Evolutionary conservation across 1,140 invertebrate species (phyloP), one percentile per base, ranked within the genome.

Genomic region (Ceratina japonica): DNA sequence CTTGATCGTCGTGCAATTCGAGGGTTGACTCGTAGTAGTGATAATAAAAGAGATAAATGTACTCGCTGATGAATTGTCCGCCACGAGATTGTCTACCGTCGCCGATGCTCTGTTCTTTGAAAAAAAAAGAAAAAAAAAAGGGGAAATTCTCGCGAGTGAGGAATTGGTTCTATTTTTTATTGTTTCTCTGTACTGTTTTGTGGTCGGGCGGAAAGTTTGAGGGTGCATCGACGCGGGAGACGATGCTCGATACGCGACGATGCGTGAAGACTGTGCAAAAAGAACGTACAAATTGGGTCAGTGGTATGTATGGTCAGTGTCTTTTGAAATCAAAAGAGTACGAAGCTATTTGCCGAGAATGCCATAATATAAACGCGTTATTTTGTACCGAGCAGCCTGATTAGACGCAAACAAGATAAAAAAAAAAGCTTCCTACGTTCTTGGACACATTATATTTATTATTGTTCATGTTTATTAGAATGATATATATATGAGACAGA

Each of bases 381-480:
- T 91, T 91, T 91, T 90, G 87, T 90, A 90, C 82, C 82, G 81
- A 90, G 89, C 89, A 92, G 89, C 87, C 90, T 92, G 88, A 90
- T 91, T 91, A 92, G 86, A 89, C 84, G 89, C 89, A 89, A 86
- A 81, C 22, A 62, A 27, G 12, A 15, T 31, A 37, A 8, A 20
- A 44, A 62, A 66, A 52, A 62, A 66, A 52, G 91, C 88, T 91
- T 90, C 89, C 88, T 91, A 89, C 75, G 87, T 92, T 92, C 88
- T 90, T 88, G 89, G 90, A 91, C 88, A 91, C 88, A 90, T 91
- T 91, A 89, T 91, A 91, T 92, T 92, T 92, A 92, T 91, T 89
- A 92, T 91, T 92, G 91, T 92, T 92, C 91, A 92, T 90, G 91
- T 92, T 92, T 92, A 92, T 88, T 92, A 91, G 90, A 92, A 91